These are phyloP conservation scores for Apotomis betuletana DNA, from an alignment of 2,888 invertebrate genomes.

Conservation along the genomic window DNA sequence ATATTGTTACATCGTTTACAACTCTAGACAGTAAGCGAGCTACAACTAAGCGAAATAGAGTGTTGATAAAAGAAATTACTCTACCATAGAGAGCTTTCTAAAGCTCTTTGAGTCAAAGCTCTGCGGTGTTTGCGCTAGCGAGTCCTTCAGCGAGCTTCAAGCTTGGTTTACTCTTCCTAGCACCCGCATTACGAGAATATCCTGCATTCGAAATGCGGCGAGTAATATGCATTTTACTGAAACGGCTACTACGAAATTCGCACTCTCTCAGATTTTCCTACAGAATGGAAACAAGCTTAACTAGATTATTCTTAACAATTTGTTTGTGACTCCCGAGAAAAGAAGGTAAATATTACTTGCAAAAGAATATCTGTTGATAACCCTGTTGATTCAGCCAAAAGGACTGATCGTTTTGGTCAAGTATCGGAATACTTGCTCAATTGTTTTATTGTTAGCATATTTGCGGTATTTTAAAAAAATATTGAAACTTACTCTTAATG, in stretches of 20 bases:
- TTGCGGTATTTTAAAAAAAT: too few species aligned
- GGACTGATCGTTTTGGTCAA: too few species aligned
- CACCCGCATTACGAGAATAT: slow-evolving; percentile 2
- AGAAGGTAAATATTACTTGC: too few species aligned
- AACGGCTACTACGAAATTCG: not conserved
- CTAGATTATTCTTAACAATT: too few species aligned
- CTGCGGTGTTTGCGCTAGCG: slow-evolving; percentile 24
- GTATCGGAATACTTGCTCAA: too few species aligned
- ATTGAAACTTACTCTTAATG: too few species aligned
- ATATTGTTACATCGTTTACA: too few species aligned
- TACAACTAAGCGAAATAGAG: not conserved
- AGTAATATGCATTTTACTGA: not conserved
- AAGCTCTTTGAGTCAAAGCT: slow-evolving; percentile 38
- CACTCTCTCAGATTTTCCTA: not conserved
- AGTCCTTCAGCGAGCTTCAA: slow-evolving; percentile 19
- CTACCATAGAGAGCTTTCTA: slow-evolving; percentile 20
- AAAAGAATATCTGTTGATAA: too few species aligned
- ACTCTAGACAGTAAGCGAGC: not conserved
- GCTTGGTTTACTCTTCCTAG: slow-evolving; percentile 4
- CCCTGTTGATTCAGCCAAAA: too few species aligned
- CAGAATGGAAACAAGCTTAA: not conserved
- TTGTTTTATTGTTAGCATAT: too few species aligned
- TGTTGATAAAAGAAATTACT: slow-evolving; percentile 37
- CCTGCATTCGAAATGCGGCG: not conserved
- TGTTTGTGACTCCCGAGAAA: too few species aligned